Evolutionary conservation across 2,113 vertebrate genomes (phyloP).

Genomic region (Cyphomyrus discorhynchus): DNA sequence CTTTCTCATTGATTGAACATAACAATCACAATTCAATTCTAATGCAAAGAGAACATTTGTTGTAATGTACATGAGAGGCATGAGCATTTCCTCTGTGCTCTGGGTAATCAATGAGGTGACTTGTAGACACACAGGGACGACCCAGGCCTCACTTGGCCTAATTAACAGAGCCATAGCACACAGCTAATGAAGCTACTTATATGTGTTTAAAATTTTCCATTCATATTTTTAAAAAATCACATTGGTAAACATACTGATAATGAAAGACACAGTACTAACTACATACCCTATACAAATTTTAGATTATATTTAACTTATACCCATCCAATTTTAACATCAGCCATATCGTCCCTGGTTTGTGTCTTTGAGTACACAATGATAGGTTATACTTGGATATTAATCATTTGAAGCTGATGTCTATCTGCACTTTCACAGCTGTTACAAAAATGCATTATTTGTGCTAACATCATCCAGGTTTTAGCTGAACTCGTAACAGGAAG

Average conservation of each 20-base stretch:
- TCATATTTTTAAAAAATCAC: not conserved
- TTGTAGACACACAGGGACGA: slow-evolving; percentile 62
- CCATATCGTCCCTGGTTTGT: not conserved
- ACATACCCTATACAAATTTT: not conserved
- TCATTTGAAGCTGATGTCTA: not conserved
- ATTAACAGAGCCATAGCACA: slow-evolving; percentile 59
- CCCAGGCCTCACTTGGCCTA: slow-evolving; percentile 44
- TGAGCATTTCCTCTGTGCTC: slow-evolving; percentile 91
- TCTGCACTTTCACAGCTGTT: not conserved
- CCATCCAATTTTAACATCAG: not conserved
- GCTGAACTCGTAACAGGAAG: not conserved
- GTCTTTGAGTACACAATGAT: not conserved
- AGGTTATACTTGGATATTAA: not conserved
- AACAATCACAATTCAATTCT: slow-evolving; percentile 99
- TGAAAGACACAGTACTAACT: not conserved
- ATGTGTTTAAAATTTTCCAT: slow-evolving; percentile 44
- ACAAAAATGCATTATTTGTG: not conserved
- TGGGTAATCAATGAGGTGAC: slow-evolving; percentile 94
- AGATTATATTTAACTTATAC: not conserved
- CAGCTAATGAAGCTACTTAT: slow-evolving; percentile 58
- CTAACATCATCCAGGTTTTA: not conserved
- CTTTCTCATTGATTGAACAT: slow-evolving; percentile 99
- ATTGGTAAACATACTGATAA: slow-evolving; percentile 19
- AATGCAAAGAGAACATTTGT: slow-evolving; percentile 99
- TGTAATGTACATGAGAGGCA: slow-evolving; percentile 98